These are phyloP conservation scores for Tenthredo notha DNA, from an alignment of 2,888 invertebrate species.

Conservation along the genomic window DNA sequence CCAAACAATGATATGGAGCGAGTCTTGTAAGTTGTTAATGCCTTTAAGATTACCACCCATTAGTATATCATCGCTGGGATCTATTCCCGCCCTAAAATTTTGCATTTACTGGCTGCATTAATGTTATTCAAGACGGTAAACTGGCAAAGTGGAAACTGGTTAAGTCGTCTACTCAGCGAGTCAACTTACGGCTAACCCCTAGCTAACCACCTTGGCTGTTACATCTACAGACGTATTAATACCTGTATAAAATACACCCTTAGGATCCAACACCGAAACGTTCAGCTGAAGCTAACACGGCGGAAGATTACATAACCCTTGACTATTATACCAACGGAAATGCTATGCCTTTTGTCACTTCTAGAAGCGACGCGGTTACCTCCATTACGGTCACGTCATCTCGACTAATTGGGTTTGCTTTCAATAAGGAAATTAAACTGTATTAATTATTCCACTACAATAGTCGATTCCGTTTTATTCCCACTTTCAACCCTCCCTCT, in stretches of 20 bases:
- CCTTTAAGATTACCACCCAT: slow-evolving; percentile 36
- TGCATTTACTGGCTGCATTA: slow-evolving; percentile 28
- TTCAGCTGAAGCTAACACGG: not conserved
- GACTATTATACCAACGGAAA: slow-evolving; percentile 22
- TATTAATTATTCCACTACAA: not conserved
- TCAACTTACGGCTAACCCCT: slow-evolving; percentile 49
- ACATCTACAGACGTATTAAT: slow-evolving; percentile 26
- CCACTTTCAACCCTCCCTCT: not conserved
- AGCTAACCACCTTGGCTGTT: slow-evolving; percentile 19
- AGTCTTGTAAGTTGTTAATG: slow-evolving; percentile 24
- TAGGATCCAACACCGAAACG: not conserved
- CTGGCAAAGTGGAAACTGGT: slow-evolving; percentile 50
- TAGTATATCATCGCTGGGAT: slow-evolving; percentile 39
- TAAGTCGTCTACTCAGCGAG: slow-evolving; percentile 48
- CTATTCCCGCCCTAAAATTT: slow-evolving; percentile 20
- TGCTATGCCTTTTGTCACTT: slow-evolving; percentile 3
- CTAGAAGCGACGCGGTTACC: not conserved
- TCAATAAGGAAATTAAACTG: slow-evolving; percentile 5
- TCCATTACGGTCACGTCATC: slow-evolving; percentile 7
- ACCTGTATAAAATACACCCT: slow-evolving; percentile 4
- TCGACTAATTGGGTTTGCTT: slow-evolving; percentile 15
- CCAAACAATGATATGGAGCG: not conserved
- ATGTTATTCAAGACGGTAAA: slow-evolving; percentile 45
- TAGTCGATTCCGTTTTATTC: not conserved
- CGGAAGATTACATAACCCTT: slow-evolving; percentile 30